Conservation (phyloP, 2,797 vertebrate genomes). For the Cyclura pinguis region DNA sequence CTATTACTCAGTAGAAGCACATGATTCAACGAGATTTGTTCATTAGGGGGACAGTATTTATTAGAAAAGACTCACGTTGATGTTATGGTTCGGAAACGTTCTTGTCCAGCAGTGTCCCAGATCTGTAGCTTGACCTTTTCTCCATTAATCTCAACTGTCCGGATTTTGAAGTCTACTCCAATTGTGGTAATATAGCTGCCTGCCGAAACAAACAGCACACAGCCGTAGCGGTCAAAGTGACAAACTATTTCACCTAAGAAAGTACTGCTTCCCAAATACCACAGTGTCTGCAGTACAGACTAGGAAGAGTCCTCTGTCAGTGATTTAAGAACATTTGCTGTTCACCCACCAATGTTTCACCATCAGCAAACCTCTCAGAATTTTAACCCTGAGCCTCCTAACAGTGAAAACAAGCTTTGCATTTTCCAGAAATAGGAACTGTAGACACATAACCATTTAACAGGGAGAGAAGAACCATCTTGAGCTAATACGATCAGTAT, state of each 20-base stretch:
- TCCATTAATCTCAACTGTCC: constrained; percentile 97
- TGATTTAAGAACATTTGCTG: neutral
- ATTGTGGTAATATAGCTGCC: constrained; percentile 99
- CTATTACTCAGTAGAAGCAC: no score
- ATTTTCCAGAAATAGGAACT: neutral
- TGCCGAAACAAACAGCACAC: constrained; percentile 64
- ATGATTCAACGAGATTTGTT: no score
- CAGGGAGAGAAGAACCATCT: neutral
- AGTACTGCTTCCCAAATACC: neutral
- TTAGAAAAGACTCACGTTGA: constrained; percentile 89
- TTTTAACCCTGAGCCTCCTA: neutral
- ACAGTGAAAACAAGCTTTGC: neutral
- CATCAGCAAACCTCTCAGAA: neutral
- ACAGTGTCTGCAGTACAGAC: neutral
- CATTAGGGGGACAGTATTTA: no score
- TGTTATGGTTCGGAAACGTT: constrained; percentile 98
- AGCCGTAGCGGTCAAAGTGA: neutral
- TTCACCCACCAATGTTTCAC: neutral
- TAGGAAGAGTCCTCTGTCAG: neutral
- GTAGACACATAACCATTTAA: neutral
- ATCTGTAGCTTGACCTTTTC: constrained; percentile 99
- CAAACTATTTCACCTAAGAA: no score
- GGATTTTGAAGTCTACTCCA: constrained; percentile 99
- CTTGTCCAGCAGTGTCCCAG: constrained; percentile 98
- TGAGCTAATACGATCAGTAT: neutral